phyloP scores from a whole-genome alignment of 2,797 vertebrate species.

The Glyptemys insculpta region DNA sequence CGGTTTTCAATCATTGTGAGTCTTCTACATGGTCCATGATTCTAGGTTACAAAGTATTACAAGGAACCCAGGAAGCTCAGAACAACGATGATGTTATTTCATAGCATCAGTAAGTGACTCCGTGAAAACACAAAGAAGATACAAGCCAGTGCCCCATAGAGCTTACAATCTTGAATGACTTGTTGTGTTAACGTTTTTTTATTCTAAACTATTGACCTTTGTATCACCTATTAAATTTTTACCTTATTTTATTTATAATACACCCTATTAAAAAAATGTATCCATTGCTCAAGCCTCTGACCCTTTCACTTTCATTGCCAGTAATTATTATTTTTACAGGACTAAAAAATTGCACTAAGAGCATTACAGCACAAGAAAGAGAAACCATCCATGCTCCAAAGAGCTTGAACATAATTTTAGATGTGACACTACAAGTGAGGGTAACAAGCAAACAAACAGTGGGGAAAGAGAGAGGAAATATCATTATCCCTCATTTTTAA shows the following conservation, averaged over 20 bases:
- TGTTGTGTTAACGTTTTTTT: not conserved
- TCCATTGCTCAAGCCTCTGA: not conserved
- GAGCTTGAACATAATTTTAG: slow-evolving; percentile 10
- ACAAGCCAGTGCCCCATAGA: slow-evolving; percentile 16
- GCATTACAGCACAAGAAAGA: not conserved
- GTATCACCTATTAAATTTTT: not conserved
- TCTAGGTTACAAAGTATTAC: slow-evolving; percentile 39
- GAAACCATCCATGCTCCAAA: not conserved
- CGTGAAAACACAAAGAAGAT: not conserved
- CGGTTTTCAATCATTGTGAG: slow-evolving; percentile 4
- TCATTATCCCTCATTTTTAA: not conserved
- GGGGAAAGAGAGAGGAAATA: not conserved
- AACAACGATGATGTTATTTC: slow-evolving; percentile 24
- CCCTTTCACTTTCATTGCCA: rapidly evolving
- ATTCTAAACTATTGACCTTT: not conserved
- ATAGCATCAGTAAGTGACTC: not conserved
- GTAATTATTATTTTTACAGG: not conserved
- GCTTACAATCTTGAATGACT: not conserved
- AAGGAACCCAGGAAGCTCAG: slow-evolving; percentile 38
- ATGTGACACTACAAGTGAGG: not conserved
- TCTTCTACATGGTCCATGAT: slow-evolving; percentile 25
- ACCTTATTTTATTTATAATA: slow-evolving; percentile 20
- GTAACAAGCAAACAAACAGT: not conserved
- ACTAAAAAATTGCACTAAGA: not conserved
- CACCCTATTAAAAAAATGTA: not conserved